Evolutionary conservation across 2,113 vertebrate genomes (phyloP).

Genomic region (Orientallactaga bullata): DNA sequence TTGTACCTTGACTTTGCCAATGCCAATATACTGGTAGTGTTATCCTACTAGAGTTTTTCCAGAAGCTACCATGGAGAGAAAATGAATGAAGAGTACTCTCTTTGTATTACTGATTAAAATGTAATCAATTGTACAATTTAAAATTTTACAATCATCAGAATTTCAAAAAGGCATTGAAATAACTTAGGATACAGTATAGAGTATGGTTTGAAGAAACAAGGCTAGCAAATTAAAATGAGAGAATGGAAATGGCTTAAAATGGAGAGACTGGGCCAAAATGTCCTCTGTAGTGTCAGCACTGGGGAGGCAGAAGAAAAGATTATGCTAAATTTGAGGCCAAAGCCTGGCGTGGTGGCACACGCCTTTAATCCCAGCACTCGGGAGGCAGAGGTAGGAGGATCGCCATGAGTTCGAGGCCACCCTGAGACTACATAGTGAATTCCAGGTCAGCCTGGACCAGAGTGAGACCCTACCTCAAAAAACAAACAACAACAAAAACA

Average conservation of each 20-base stretch:
- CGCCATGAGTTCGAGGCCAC: no score
- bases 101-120: background rate
- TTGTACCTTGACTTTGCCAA: background rate
- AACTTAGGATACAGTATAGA: background rate
- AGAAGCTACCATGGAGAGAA: background rate
- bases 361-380: no score
- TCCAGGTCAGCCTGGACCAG: no score
- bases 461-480: no score
- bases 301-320: background rate
- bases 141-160: background rate
- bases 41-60: background rate
- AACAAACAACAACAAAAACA: no score
- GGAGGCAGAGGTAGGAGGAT: no score
- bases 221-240: background rate
- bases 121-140: background rate
- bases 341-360: no score
- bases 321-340: background rate
- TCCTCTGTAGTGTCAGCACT: background rate
- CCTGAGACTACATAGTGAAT: no score
- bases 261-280: no score
- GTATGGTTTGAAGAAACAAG: background rate
- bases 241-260: background rate
- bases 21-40: background rate
- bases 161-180: background rate
- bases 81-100: background rate